A percentile compares a stretch with the other conserved stretches of the same genome.
Conservation (phyloP, 2,888 invertebrate species). For the Octonoba sinensis region DNA sequence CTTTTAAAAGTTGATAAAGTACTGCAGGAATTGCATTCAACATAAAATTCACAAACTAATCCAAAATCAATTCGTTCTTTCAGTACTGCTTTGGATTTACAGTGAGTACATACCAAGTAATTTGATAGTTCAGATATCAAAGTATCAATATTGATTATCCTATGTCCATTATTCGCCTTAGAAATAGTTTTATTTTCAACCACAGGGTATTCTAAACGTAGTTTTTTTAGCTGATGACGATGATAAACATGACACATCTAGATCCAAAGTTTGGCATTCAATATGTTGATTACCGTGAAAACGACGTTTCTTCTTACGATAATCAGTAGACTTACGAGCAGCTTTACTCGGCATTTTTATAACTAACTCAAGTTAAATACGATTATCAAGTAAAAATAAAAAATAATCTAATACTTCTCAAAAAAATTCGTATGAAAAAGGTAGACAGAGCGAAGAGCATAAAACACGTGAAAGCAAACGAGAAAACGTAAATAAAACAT, state of each 20-base stretch:
- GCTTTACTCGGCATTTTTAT: neutral
- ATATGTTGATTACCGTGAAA: neutral
- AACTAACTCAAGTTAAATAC: too few species aligned
- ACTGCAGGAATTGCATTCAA: neutral
- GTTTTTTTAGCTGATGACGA: slow-evolving; percentile 6
- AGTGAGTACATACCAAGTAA: neutral
- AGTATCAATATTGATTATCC: slow-evolving; percentile 6
- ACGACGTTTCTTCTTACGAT: slow-evolving; percentile 1
- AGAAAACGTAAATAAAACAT: too few species aligned
- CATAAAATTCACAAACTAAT: slow-evolving; percentile 2
- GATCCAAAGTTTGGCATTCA: slow-evolving; percentile 5
- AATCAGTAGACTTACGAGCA: neutral
- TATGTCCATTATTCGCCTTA: neutral
- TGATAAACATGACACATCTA: neutral
- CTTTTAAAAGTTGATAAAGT: neutral
- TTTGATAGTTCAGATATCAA: slow-evolving; percentile 7
- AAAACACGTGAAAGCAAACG: too few species aligned
- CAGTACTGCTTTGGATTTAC: slow-evolving; percentile 6
- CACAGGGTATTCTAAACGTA: slow-evolving; percentile 1
- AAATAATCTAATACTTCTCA: too few species aligned
- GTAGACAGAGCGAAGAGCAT: too few species aligned
- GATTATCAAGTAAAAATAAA: too few species aligned
- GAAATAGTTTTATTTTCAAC: slow-evolving; percentile 2
- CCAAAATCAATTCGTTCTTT: slow-evolving; percentile 11
- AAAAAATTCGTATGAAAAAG: too few species aligned